A percentile compares a stretch with the other conserved stretches of the same genome.
These are phyloP conservation scores for Proterorhinus semilunaris DNA, from an alignment of 2,113 vertebrate species.

Conservation along the genomic window DNA sequence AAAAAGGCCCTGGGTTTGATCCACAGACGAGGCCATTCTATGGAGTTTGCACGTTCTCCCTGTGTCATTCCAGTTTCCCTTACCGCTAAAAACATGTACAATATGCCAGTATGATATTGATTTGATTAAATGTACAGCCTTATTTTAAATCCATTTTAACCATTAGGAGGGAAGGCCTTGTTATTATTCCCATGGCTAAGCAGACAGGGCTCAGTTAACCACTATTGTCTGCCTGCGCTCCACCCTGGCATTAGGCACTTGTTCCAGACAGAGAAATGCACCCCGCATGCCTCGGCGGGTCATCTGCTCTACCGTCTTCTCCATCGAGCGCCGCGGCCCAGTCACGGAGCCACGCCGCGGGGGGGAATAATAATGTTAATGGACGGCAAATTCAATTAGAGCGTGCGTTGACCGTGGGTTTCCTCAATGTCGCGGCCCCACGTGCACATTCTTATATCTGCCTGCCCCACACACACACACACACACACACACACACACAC, in stretches of 20 bases:
- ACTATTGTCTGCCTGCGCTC: conserved; percentile 26
- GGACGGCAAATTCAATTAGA: conserved; percentile 72
- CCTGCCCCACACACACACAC: conserved; percentile 30
- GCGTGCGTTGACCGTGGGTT: conserved; percentile 67
- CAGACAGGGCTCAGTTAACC: conserved; percentile 32
- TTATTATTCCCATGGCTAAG: conserved; percentile 33
- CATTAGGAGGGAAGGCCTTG: not conserved
- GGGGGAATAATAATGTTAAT: conserved; percentile 68
- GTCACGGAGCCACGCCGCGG: conserved; percentile 54
- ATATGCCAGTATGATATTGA: no score
- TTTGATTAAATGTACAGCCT: no score
- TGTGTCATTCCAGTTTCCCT: no score
- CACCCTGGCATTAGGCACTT: conserved; percentile 26
- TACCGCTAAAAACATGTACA: no score
- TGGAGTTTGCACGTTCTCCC: no score
- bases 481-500: no score
- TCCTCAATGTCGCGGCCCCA: conserved; percentile 70
- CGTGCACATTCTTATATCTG: conserved; percentile 59
- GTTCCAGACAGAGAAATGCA: conserved; percentile 28
- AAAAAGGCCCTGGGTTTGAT: no score
- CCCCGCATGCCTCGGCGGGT: conserved; percentile 33
- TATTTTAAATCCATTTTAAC: no score
- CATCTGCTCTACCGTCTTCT: conserved; percentile 53
- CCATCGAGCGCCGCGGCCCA: conserved; percentile 52
- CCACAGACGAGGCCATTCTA: no score